phyloP scores from a whole-genome alignment of 1,140 invertebrate genomes.

The Panagrolaimus sp. region DNA sequence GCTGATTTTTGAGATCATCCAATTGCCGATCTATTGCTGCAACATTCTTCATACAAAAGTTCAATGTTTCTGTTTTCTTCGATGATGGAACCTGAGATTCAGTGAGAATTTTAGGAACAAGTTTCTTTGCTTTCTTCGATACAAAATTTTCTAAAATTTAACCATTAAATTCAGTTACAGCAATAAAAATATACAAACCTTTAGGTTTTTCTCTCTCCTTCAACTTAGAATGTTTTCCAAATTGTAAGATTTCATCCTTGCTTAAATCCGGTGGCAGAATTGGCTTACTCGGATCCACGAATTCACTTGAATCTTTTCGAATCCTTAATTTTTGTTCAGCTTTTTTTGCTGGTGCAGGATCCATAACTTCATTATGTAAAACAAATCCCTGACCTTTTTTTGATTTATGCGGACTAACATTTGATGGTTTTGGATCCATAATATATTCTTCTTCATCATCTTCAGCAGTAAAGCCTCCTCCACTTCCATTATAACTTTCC shows the following conservation, averaged over 20 bases:
- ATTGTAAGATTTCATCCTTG: neutral
- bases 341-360: neutral
- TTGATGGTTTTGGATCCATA: too few relatives aligned
- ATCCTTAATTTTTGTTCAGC: neutral
- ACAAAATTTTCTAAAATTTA: too few relatives aligned
- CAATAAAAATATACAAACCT: neutral
- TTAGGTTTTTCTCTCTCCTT: neutral
- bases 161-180: too few relatives aligned
- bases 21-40: neutral
- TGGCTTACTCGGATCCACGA: neutral
- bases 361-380: neutral
- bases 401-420: too few relatives aligned
- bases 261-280: neutral
- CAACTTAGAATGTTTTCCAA: neutral
- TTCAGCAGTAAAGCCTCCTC: neutral
- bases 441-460: conserved; percentile 7
- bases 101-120: too few relatives aligned
- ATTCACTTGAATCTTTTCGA: neutral
- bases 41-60: neutral
- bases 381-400: too few relatives aligned
- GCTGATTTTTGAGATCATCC: neutral
- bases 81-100: neutral
- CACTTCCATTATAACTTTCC: neutral
- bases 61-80: neutral
- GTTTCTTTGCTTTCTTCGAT: too few relatives aligned